Evolutionary conservation across 2,888 invertebrate genomes (phyloP), one percentile per base, ranked within the genome.

Genomic region (Glyphotaelius pellucidus): DNA sequence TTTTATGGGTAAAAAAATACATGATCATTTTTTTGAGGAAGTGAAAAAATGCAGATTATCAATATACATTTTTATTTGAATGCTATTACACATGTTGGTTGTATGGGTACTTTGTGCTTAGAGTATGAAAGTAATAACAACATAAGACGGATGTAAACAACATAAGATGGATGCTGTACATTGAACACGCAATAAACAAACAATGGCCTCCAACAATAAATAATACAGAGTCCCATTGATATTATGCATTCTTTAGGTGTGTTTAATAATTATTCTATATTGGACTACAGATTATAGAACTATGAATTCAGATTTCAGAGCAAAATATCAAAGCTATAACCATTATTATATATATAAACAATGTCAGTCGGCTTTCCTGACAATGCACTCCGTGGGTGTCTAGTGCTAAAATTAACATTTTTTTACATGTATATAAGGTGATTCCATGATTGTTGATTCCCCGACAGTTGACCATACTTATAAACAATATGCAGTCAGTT

Each of bases 61-160:
- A 86, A 86, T 86, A 86, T 42, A 86, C 42, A 86, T 42, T n/a
- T 86, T 42, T 42, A 86, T 86, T 86, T 86, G 14, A 42, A 86
- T 25, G 42, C 86, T 30, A 85, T 85, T 42, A 86, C 25, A 42
- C 30, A 30, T 30, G 42, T 38, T 85, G 38, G 32, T 35, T 85
- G 19, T 31, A 81, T 32, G 81, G 32, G 38, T 85, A 85, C 42
- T 85, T 85, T 85, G 85, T 85, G 85, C 85, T 85, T 85, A 85
- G 25, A 42, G 19, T 85, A 85, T 25, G 5, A 38, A 38, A n/a
- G 35, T 85, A 85, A n/a, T n/a, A 85, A 85, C n/a, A 85, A 85
- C 38, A 85, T 85, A 85, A 85, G 42, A 84, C 5, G 5, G 52
- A 67, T 38, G 85, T n/a, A 85, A 85, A 85, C n/a, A 85, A 85